A percentile compares a stretch with the other conserved stretches of the same genome.
Conservation (phyloP, 1,140 invertebrate species). For the Asobara japonica region DNA sequence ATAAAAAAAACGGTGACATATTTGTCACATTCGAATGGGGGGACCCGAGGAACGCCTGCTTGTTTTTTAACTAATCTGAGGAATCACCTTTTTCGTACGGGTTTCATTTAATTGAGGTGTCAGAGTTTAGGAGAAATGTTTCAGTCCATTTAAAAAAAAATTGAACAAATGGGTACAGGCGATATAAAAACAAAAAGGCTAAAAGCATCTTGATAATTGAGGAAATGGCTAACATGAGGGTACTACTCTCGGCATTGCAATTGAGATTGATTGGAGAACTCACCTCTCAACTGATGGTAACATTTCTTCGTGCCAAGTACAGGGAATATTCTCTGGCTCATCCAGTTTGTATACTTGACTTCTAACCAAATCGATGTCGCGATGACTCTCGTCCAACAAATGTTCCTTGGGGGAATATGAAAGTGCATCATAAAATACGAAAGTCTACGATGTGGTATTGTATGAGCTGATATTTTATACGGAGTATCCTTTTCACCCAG, state of each 20-base stretch:
- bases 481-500: conserved; percentile 78
- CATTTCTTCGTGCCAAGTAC: conserved; percentile 80
- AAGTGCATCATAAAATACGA: conserved; percentile 81
- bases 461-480: conserved; percentile 75
- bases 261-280: not conserved
- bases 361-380: conserved; percentile 80
- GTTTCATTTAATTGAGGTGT: too few relatives aligned
- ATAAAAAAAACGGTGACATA: too few relatives aligned
- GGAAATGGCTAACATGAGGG: too few relatives aligned
- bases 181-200: too few relatives aligned
- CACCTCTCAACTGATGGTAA: conserved; percentile 78
- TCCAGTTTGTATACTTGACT: conserved; percentile 69
- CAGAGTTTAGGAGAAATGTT: too few relatives aligned
- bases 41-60: too few relatives aligned
- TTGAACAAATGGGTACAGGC: too few relatives aligned
- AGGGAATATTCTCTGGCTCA: conserved; percentile 60
- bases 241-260: not conserved
- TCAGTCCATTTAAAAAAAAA: too few relatives aligned
- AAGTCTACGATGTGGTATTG: conserved; percentile 72
- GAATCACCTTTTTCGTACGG: too few relatives aligned
- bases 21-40: too few relatives aligned
- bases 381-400: conserved; percentile 75
- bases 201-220: too few relatives aligned
- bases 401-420: conserved; percentile 71
- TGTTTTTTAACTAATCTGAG: too few relatives aligned